Evolutionary conservation across 1,140 invertebrate species (phyloP).

Genomic region (Dryas iulia): DNA sequence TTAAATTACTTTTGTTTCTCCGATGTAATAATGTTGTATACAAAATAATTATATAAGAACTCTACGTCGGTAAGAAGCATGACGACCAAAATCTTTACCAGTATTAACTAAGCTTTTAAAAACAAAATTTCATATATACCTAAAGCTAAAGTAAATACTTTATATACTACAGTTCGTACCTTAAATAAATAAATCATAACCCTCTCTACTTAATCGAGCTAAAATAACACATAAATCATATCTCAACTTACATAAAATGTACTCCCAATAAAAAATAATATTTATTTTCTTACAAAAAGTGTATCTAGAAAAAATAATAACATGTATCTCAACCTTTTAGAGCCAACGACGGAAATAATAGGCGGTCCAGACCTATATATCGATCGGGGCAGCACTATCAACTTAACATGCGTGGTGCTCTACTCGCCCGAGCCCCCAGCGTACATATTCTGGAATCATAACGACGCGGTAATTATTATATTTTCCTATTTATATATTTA

Average conservation of each 20-base stretch:
- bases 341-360: constrained; percentile 93
- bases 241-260: neutral
- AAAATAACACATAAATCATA: too few species aligned
- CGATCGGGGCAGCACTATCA: constrained; percentile 94
- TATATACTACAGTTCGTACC: too few species aligned
- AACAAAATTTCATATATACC: too few species aligned
- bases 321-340: constrained; percentile 79
- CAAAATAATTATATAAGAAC: too few species aligned
- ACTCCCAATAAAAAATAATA: neutral
- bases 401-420: constrained; percentile 94
- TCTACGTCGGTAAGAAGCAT: too few species aligned
- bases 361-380: constrained; percentile 95
- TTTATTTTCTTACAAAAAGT: neutral
- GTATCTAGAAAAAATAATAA: neutral
- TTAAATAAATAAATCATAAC: too few species aligned
- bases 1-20: too few species aligned
- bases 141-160: too few species aligned
- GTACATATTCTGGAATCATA: constrained; percentile 96
- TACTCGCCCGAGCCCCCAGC: constrained; percentile 94
- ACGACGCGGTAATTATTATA: constrained; percentile 86
- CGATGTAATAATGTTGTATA: too few species aligned
- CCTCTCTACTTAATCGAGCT: too few species aligned
- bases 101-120: too few species aligned
- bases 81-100: too few species aligned
- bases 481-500: neutral